Conservation (phyloP, 2,113 vertebrate species). For the Rhodinocichla rosea region DNA sequence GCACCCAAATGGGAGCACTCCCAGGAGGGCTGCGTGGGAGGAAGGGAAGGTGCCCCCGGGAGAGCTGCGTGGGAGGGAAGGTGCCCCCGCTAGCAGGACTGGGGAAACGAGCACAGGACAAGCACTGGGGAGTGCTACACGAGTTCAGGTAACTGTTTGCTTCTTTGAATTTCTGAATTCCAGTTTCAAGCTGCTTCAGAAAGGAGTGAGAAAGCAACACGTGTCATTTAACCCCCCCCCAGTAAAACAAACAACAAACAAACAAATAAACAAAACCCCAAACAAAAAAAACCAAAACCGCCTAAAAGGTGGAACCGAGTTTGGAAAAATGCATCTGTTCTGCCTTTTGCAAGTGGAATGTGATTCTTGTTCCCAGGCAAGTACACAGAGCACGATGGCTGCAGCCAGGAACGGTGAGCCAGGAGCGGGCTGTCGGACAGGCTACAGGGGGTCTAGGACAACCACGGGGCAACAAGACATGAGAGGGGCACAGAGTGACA, state of each 20-base stretch:
- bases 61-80: background rate
- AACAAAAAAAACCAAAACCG: background rate
- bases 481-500: conserved; percentile 49
- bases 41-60: background rate
- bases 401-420: background rate
- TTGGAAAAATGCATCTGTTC: conserved; percentile 44
- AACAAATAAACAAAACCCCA: background rate
- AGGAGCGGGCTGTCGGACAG: conserved; percentile 1
- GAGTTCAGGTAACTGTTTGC: background rate
- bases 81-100: background rate
- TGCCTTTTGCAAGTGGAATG: conserved; percentile 60
- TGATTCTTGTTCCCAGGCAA: conserved; percentile 42
- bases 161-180: conserved; percentile 20
- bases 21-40: background rate
- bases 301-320: background rate
- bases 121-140: background rate
- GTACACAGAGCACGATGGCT: conserved; percentile 37
- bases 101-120: background rate
- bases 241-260: background rate
- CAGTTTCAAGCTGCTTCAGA: conserved; percentile 29
- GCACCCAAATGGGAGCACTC: background rate
- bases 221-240: background rate
- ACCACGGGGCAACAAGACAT: conserved; percentile 56
- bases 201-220: conserved; percentile 27
- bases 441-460: conserved; percentile 50